Evolutionary conservation across 2,888 invertebrate species (phyloP).

Genomic region (Julus scanicus): DNA sequence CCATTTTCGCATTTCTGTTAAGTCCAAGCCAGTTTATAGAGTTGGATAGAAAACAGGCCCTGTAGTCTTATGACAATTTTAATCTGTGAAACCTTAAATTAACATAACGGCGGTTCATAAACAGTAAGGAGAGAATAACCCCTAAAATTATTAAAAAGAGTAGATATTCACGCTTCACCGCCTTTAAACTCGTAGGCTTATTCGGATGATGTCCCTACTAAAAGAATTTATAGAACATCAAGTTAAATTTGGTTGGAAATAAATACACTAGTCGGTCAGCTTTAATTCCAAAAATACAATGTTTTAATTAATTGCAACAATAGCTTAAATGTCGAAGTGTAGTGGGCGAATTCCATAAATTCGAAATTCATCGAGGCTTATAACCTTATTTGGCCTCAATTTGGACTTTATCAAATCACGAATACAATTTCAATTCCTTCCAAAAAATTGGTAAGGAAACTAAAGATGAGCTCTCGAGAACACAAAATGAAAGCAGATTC

Average conservation of each 20-base stretch:
- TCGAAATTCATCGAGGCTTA: background rate
- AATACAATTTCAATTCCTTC: background rate
- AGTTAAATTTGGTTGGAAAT: background rate
- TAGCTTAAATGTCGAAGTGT: background rate
- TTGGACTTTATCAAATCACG: background rate
- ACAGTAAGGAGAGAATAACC: background rate
- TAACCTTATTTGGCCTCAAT: background rate
- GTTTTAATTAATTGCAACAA: background rate
- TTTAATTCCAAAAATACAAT: background rate
- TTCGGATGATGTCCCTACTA: background rate
- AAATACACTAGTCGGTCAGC: background rate
- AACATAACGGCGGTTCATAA: too few species aligned
- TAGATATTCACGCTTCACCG: background rate
- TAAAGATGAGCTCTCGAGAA: background rate
- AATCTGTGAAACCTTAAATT: too few species aligned
- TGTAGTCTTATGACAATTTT: too few species aligned
- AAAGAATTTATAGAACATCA: background rate
- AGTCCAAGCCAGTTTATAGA: too few species aligned
- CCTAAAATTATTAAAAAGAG: background rate
- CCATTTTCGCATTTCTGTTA: background rate
- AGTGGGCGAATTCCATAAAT: background rate
- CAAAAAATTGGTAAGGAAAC: background rate
- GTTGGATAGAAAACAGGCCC: too few species aligned
- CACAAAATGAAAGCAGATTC: background rate
- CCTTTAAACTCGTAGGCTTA: background rate